Percentiles rank a stretch among this genome's conserved stretches.
Evolutionary conservation across 2,888 invertebrate genomes (phyloP).

Genomic region (Prenolepis imparis): DNA sequence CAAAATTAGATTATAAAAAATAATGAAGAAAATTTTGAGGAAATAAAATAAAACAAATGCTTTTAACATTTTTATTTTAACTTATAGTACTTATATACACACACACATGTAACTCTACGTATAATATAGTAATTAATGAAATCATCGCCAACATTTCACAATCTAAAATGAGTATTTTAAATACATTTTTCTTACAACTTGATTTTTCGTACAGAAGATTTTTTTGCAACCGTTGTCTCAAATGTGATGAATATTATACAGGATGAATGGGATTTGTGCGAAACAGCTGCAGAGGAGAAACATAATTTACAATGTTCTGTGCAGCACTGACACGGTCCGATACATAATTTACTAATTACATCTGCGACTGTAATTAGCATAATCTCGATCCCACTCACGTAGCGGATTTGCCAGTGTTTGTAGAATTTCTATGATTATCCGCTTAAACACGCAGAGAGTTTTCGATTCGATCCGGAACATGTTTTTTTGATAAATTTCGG

Average conservation of each 20-base stretch:
- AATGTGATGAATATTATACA: conserved; percentile 11
- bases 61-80: neutral
- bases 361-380: conserved; percentile 28
- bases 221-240: neutral
- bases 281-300: conserved; percentile 16
- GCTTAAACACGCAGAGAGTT: conserved; percentile 97
- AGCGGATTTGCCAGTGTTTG: neutral
- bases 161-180: neutral
- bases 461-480: conserved; percentile 95
- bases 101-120: neutral
- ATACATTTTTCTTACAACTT: conserved; percentile 11
- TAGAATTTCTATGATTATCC: conserved; percentile 93
- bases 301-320: conserved; percentile 26
- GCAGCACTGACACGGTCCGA: neutral
- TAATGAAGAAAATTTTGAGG: neutral
- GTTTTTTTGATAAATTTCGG: conserved; percentile 17
- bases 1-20: neutral
- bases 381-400: conserved; percentile 1
- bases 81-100: neutral
- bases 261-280: conserved; percentile 13
- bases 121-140: neutral
- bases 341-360: conserved; percentile 42
- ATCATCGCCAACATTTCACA: neutral
- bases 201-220: neutral
- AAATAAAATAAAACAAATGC: neutral